phyloP scores from a whole-genome alignment of 2,888 invertebrate genomes.

The Hydropsyche betteni region DNA sequence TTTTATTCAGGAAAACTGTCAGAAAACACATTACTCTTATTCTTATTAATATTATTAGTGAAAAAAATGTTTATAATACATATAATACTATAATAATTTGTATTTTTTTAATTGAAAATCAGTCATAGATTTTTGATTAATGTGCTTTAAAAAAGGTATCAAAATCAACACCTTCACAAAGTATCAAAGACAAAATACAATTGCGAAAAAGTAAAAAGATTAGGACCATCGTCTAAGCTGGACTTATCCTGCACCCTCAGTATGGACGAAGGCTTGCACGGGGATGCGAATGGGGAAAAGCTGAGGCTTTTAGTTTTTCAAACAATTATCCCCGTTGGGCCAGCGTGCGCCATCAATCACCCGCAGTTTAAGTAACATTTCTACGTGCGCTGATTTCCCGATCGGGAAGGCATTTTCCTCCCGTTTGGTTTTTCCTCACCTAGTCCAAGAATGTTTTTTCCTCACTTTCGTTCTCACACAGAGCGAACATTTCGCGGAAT shows the following conservation, averaged over 20 bases:
- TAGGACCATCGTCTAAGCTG: background rate
- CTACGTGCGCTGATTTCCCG: slow-evolving; percentile 52
- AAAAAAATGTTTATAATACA: too few relatives aligned
- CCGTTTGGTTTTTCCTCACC: slow-evolving; percentile 15
- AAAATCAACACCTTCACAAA: slow-evolving; percentile 5
- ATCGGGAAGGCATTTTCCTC: slow-evolving; percentile 41
- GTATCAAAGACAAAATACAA: too few relatives aligned
- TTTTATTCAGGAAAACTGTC: slow-evolving; percentile 34
- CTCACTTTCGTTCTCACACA: background rate
- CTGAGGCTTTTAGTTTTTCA: slow-evolving; percentile 51
- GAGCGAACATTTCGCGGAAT: too few relatives aligned
- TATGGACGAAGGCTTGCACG: slow-evolving; percentile 17
- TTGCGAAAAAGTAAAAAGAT: background rate
- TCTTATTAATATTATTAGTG: too few relatives aligned
- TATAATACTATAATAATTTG: too few relatives aligned
- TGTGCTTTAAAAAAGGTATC: too few relatives aligned
- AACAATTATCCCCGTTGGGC: slow-evolving; percentile 51
- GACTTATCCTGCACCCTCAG: slow-evolving; percentile 8
- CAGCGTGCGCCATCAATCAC: slow-evolving; percentile 50
- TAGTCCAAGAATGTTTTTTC: background rate
- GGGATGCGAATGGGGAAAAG: slow-evolving; percentile 22
- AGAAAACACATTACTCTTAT: background rate
- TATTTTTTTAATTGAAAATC: too few relatives aligned
- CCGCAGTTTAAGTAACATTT: slow-evolving; percentile 51
- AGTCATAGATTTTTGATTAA: too few relatives aligned